Evolutionary conservation across 2,113 vertebrate species (phyloP).

Genomic region (Sarotherodon lohbergeri): DNA sequence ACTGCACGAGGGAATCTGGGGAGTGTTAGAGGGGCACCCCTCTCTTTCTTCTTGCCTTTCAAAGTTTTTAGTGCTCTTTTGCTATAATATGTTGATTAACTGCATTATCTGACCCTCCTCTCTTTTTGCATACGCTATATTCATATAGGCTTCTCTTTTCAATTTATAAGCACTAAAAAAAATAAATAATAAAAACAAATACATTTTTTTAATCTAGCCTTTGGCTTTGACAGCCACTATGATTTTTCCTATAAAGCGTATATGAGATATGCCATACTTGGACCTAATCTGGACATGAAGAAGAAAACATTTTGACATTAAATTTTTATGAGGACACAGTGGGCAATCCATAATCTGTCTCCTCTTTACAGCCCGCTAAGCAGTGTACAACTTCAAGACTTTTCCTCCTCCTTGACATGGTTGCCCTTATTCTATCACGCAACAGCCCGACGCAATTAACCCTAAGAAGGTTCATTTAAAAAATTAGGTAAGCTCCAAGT

Average conservation of each 20-base stretch:
- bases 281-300: not conserved
- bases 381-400: conserved; percentile 7
- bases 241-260: not conserved
- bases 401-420: conserved; percentile 19
- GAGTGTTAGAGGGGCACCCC: conserved; percentile 20
- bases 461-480: conserved; percentile 49
- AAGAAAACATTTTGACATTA: not conserved
- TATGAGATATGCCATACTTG: not conserved
- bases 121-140: not conserved
- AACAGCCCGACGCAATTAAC: conserved; percentile 61
- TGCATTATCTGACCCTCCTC: conserved; percentile 2
- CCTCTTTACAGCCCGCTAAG: not conserved
- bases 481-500: conserved; percentile 50
- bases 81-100: conserved; percentile 59
- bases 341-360: not conserved
- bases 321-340: not conserved
- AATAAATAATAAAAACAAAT: not conserved
- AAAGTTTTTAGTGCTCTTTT: conserved; percentile 8
- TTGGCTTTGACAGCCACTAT: not conserved
- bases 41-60: not conserved
- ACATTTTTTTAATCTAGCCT: not conserved
- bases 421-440: conserved; percentile 57
- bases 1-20: conserved; percentile 33
- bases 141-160: not conserved
- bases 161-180: not conserved